These are phyloP conservation scores for Nasonovia ribisnigri DNA, from an alignment of 2,888 invertebrate species.

Conservation along the genomic window DNA sequence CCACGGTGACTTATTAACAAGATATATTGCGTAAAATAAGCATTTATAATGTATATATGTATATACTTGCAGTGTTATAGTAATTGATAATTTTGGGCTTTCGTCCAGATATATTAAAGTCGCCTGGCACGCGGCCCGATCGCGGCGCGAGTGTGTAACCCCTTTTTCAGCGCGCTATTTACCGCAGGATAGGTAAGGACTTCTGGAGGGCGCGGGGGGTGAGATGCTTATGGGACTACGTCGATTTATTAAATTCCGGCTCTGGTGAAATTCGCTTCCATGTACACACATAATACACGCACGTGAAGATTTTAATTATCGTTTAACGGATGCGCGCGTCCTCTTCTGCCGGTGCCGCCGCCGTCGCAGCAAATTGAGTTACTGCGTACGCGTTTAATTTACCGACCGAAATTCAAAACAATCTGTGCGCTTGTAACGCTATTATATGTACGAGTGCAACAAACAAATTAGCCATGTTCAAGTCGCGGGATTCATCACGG, in stretches of 20 bases:
- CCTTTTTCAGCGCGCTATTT: not conserved
- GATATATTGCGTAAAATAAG: not conserved
- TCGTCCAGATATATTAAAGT: constrained; percentile 31
- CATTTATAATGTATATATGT: not conserved
- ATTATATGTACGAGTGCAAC: not conserved
- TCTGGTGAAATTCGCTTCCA: not conserved
- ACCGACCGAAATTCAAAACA: constrained; percentile 13
- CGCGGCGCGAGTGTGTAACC: not conserved
- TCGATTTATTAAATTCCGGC: constrained; percentile 5
- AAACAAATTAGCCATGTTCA: not conserved
- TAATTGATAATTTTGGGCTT: constrained; percentile 61
- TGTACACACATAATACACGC: not conserved
- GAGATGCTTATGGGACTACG: not conserved
- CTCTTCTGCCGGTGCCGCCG: not conserved
- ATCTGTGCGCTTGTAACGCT: not conserved
- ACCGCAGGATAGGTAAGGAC: not conserved
- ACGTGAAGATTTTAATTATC: not conserved
- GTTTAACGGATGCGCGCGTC: constrained; percentile 12
- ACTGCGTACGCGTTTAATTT: constrained; percentile 26
- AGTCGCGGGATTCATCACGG: not conserved
- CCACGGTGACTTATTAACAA: constrained; percentile 34
- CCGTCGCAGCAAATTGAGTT: not conserved
- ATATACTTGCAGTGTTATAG: not conserved
- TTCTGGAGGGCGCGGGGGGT: not conserved
- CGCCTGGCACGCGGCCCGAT: constrained; percentile 50